These are phyloP conservation scores for Diadumene lineata DNA, from an alignment of 92 coral and sea anemone species.

Conservation along the genomic window DNA sequence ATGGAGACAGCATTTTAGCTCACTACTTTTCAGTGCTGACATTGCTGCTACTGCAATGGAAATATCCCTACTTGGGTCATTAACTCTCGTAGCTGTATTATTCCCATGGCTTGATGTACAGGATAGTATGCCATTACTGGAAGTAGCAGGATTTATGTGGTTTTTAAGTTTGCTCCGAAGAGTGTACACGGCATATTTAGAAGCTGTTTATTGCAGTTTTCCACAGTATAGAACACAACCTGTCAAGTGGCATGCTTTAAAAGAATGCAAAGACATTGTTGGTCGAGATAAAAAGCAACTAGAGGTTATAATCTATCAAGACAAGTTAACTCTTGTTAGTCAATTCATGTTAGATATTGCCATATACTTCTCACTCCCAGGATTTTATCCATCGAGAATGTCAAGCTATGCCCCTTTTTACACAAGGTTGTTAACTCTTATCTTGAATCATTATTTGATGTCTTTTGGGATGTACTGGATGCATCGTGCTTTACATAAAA, in stretches of 20 bases:
- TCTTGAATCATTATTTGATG: slow-evolving; percentile 5
- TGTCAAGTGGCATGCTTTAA: neutral
- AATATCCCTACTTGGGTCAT: neutral
- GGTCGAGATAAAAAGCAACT: slow-evolving; percentile 3
- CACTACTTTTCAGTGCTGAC: slow-evolving; percentile 6
- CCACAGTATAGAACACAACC: slow-evolving; percentile 12
- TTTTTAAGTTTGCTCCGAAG: neutral
- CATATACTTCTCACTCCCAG: neutral
- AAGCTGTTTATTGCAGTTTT: slow-evolving; percentile 11
- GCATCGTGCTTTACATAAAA: slow-evolving; percentile 6
- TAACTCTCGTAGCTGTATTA: neutral
- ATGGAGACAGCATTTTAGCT: slow-evolving; percentile 13
- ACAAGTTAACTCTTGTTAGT: neutral
- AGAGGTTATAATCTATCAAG: neutral
- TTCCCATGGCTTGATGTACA: neutral
- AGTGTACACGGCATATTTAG: neutral
- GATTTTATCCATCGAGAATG: neutral
- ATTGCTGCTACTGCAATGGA: slow-evolving; percentile 2
- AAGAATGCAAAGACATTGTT: slow-evolving; percentile 11
- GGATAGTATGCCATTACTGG: neutral
- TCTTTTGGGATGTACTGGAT: slow-evolving; percentile 14
- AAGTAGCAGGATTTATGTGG: neutral
- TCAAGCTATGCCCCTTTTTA: neutral
- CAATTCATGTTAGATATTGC: neutral
- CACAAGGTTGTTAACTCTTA: neutral